Base-by-base conservation (phyloP, 2,113 vertebrate species). In the Pseudonaja textilis region DNA sequence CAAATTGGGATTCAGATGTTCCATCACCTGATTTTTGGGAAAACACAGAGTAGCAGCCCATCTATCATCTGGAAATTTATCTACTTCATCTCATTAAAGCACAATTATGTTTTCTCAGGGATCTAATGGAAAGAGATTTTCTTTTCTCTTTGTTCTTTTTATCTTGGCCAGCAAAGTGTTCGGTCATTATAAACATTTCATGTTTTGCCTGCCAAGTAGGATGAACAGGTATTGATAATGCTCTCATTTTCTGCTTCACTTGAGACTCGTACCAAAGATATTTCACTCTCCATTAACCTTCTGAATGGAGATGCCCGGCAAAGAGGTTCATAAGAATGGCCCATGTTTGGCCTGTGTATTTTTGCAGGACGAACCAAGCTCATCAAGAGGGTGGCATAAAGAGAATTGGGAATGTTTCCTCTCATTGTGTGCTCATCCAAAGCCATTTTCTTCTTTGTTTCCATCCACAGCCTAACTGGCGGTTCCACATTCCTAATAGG, bases 271-370 rank as follows among this genome's bases (percentile, higher is more conserved):
- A 55, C 9, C 54, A 91, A 95, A 88, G 0, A 0, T 90, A 92
- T 95, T 94, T 96, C 93, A 89, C 91, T 95, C 93, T 86, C 95
- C 95, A 93, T 88, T 94, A 95, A 93, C 92, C 90, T 95, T 91
- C 92, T 96, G 96, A 95, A 94, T 94, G 56, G 74, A 69, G 29
- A 93, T 55, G 29, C 47, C 11, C 85, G 88, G 61, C 29, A 3
- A 10, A 94, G 3, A 94, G 93, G 93, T 93, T 93, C 81, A 39
- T 94, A 87, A 91, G 92, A 91, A 95, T 81, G 92, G 4, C 50
- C 88, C 52, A 7, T 4, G 20, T 54, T 95, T 94, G 93, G 90
- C 86, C 91, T n/a, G 52, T 20, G 45, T 29, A 23, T 22, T 69
- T 92, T 92, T 52, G 74, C 55, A 93, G 34, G 26, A 74, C 3